Conservation (phyloP, 2,113 vertebrate species). For the Gallinago undulata region DNA sequence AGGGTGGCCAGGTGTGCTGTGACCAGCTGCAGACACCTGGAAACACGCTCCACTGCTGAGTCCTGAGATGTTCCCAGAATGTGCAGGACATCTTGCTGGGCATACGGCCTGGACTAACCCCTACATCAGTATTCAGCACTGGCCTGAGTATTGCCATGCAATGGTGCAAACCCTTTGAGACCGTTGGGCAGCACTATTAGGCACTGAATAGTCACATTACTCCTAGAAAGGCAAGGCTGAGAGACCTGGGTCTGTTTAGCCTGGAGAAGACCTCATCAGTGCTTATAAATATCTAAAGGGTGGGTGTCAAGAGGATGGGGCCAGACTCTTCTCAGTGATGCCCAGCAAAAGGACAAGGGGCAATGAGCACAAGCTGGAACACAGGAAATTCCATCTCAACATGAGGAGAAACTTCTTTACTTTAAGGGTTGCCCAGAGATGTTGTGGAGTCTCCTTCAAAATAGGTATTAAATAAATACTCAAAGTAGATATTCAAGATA, state of each 20-base stretch:
- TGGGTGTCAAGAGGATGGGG: not conserved
- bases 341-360: not conserved
- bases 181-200: accelerated
- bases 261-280: not conserved
- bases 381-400: not conserved
- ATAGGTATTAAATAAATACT: too few species aligned
- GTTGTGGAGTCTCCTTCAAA: not conserved
- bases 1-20: not conserved
- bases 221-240: not conserved
- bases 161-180: not conserved
- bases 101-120: not conserved
- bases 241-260: not conserved
- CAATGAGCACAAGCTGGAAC: not conserved
- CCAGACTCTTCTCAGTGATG: not conserved
- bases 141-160: not conserved
- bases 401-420: not conserved
- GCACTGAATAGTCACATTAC: accelerated
- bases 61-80: not conserved
- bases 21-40: not conserved
- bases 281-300: not conserved
- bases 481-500: not conserved
- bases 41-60: not conserved
- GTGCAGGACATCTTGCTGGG: not conserved
- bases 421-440: not conserved
- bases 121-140: accelerated